Conservation (phyloP, 2,113 vertebrate genomes). For the Vicugna pacos region DNA sequence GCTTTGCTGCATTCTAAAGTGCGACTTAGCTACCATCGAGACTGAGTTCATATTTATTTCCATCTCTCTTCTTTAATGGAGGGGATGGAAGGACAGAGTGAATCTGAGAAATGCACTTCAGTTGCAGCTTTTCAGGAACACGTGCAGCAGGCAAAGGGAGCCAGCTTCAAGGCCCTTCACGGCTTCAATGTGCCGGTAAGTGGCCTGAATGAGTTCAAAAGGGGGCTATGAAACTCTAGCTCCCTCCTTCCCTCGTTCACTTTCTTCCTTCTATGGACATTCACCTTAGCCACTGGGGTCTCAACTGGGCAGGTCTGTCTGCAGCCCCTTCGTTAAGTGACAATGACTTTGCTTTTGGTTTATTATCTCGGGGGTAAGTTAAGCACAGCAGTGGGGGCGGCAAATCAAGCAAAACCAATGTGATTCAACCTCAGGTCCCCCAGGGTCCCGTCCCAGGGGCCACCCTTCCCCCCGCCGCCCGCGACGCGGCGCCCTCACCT, state of each 20-base stretch:
- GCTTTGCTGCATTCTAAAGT: neutral
- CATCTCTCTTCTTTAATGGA: neutral
- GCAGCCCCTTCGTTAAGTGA: neutral
- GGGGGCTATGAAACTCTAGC: rapidly evolving
- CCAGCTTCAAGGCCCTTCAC: neutral
- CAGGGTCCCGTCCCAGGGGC: rapidly evolving
- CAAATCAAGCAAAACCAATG: neutral
- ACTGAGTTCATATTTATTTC: neutral
- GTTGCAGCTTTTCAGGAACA: neutral
- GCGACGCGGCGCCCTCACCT: conserved; percentile 86
- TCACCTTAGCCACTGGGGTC: neutral
- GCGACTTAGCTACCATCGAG: neutral
- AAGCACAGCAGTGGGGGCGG: neutral
- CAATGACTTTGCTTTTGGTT: neutral
- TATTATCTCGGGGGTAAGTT: neutral
- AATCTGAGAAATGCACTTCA: neutral
- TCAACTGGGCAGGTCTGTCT: neutral
- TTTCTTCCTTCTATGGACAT: neutral
- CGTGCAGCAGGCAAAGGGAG: neutral
- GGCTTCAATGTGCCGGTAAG: neutral
- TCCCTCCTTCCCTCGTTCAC: rapidly evolving
- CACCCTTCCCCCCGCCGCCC: neutral
- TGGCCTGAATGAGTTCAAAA: neutral
- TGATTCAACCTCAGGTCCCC: neutral
- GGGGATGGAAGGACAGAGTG: neutral